Base-by-base conservation (phyloP, 2,113 vertebrate species). In the Poeciliopsis prolifica region DNA sequence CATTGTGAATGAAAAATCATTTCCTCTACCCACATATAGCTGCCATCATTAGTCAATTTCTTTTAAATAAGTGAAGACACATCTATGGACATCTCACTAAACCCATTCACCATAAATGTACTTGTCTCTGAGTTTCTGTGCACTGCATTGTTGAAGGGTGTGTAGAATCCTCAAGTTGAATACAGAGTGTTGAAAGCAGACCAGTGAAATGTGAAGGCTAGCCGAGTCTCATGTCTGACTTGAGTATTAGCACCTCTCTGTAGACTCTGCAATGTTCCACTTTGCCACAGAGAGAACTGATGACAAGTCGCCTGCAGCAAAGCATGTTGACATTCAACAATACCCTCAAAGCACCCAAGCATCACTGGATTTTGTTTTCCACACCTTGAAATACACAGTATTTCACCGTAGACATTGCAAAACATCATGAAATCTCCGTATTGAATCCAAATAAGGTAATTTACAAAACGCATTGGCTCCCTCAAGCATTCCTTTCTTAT, bases 301-400 rank as follows among this genome's bases (percentile, higher is more conserved):
- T 89, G 89, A 89, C 89, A 88, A 77, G 78, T 64, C 1, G 71
- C 88, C 88, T 75, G 78, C 64, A 80, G 86, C 87, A 69, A 72
- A 87, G 79, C 79, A 33, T 84, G 83, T 86, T 66, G 3, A 78
- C 78, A 74, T 85, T 72, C 79, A 75, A 51, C 78, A 51, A 70
- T 71, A 67, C 77, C 61, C 60, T 17, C 42, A 37, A 68, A 74
- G 71, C 5, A 3, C 61, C 62, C 81, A 68, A 69, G 68, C 31
- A n/a, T 61, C 78, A 44, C 30, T 1, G 64, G 24, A 26, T 68
- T 79, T 78, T 44, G 48, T 42, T 28, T 66, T 28, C 12, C 33
- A 4, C 5, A 9, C 5, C n/a, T 26, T 42, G 65, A 13, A 14
- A 24, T 66, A 2, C 19, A 24, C 9, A 3, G 19, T 35, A 33